Evolutionary conservation across 1,140 invertebrate species (phyloP).

Genomic region (Zeugodacus cucurbitae): DNA sequence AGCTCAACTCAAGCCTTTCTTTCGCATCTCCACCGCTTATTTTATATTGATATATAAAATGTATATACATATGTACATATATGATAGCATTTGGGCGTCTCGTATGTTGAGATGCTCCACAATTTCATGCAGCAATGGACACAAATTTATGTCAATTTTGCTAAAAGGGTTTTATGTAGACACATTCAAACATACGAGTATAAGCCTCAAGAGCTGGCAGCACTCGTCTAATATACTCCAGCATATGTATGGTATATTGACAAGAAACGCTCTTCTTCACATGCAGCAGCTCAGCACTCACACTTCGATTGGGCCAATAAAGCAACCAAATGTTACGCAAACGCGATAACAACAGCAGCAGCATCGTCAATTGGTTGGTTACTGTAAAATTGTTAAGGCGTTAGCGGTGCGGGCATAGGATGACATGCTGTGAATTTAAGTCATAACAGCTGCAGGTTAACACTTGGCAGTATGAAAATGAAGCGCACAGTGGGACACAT

Average conservation of each 20-base stretch:
- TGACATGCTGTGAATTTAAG: neutral
- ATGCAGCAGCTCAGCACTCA: neutral
- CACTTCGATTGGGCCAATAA: neutral
- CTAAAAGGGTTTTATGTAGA: neutral
- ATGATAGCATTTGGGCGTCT: neutral
- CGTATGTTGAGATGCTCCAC: neutral
- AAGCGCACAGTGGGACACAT: neutral
- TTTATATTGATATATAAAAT: neutral
- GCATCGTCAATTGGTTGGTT: neutral
- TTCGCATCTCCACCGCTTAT: neutral
- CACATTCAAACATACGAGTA: neutral
- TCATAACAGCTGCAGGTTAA: neutral
- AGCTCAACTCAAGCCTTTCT: neutral
- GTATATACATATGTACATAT: too few species aligned
- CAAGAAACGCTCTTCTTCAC: neutral
- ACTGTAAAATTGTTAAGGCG: neutral
- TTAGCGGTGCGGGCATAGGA: neutral
- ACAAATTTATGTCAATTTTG: constrained; percentile 3
- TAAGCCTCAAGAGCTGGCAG: neutral
- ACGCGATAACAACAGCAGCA: neutral
- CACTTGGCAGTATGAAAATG: neutral
- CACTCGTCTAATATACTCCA: neutral
- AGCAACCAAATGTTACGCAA: constrained; percentile 2
- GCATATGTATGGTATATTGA: neutral
- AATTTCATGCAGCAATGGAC: neutral